Conservation (phyloP, 30 jellyfish, hydroid and myxozoan genomes). For the Catostylus mosaicus region DNA sequence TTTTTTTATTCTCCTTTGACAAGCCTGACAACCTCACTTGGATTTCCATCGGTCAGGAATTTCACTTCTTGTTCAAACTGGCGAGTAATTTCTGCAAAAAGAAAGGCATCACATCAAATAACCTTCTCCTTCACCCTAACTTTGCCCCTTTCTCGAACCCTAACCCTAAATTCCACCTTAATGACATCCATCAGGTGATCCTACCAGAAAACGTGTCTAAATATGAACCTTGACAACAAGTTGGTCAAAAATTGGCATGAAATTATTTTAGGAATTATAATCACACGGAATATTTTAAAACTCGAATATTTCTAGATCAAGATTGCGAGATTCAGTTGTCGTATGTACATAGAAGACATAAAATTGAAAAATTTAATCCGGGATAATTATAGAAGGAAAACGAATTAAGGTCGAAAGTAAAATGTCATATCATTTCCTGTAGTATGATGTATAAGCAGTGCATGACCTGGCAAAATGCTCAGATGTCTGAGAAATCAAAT, state of each 20-base stretch:
- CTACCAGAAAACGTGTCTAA: too few species aligned
- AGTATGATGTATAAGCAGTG: neutral
- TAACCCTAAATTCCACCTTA: too few species aligned
- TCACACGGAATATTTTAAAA: too few species aligned
- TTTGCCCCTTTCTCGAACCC: too few species aligned
- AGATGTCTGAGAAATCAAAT: neutral
- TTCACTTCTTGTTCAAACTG: constrained; percentile 31
- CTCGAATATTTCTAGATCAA: too few species aligned
- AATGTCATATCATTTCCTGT: neutral
- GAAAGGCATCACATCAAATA: neutral
- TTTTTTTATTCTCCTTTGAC: constrained; percentile 53
- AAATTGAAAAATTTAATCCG: neutral
- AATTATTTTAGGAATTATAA: too few species aligned
- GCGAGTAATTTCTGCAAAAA: constrained; percentile 25
- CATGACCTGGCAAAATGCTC: neutral
- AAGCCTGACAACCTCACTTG: constrained; percentile 53
- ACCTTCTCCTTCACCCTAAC: too few species aligned
- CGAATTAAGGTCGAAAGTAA: neutral
- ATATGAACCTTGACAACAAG: too few species aligned
- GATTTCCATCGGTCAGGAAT: constrained; percentile 66
- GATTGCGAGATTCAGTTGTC: too few species aligned
- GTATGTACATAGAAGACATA: too few species aligned
- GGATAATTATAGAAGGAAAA: neutral
- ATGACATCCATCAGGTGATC: too few species aligned
- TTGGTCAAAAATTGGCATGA: too few species aligned